Percentiles rank a stretch among this genome's conserved stretches.
Evolutionary conservation across 2,797 vertebrate genomes (phyloP).

Genomic region (Schizopygopsis pylzovi): DNA sequence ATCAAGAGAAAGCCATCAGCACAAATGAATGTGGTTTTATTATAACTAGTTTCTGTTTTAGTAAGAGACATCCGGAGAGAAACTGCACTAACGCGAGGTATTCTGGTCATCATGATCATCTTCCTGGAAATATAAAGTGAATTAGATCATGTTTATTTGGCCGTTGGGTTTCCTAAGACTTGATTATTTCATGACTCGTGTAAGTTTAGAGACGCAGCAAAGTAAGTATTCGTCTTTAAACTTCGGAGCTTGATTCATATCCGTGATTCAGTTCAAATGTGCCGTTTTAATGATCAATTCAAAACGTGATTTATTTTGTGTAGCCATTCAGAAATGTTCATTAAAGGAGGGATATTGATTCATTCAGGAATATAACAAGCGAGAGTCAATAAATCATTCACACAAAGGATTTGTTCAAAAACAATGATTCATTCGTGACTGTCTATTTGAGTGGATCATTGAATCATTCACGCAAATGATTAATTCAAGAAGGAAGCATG

Average conservation of each 20-base stretch:
- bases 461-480: background rate
- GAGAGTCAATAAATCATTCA: background rate
- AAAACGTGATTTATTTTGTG: background rate
- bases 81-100: background rate
- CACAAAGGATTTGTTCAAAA: too few relatives aligned
- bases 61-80: background rate
- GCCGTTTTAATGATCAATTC: background rate
- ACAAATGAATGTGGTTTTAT: background rate
- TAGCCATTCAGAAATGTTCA: background rate
- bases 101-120: background rate
- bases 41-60: background rate
- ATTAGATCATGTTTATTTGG: background rate
- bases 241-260: background rate
- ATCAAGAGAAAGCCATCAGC: conserved; percentile 42
- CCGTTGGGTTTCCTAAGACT: background rate
- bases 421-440: background rate
- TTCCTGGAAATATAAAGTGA: background rate
- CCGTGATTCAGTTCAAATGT: background rate
- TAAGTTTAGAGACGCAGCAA: background rate
- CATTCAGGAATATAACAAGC: background rate
- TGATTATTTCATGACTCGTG: background rate
- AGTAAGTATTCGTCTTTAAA: background rate
- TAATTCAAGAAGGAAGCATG: background rate
- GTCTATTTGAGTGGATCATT: too few relatives aligned
- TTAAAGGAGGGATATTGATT: background rate